Conservation (phyloP, 2,888 invertebrate genomes). For the Lithophane ornitopus region DNA sequence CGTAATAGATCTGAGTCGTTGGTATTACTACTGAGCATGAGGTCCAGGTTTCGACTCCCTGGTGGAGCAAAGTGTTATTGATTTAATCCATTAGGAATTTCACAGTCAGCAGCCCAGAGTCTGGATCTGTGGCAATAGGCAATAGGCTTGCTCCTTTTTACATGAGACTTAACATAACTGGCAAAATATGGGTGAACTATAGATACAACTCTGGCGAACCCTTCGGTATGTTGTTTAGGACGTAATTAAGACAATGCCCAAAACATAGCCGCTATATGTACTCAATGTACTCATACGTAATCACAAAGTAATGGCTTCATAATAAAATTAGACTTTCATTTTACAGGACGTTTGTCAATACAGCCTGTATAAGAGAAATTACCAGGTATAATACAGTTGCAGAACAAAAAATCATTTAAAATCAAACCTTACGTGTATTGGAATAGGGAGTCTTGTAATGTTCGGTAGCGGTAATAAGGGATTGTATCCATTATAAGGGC, state of each 20-base stretch:
- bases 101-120: neutral
- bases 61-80: neutral
- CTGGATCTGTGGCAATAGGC: no score
- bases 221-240: no score
- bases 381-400: constrained; percentile 25
- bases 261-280: neutral
- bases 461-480: neutral
- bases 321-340: constrained; percentile 82
- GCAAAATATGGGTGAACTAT: no score
- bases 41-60: no score
- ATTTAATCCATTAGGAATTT: neutral
- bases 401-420: neutral
- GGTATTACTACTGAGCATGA: neutral
- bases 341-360: constrained; percentile 75
- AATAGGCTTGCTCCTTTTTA: no score
- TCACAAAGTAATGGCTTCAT: constrained; percentile 73
- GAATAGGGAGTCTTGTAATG: neutral
- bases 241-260: neutral
- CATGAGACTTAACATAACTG: neutral
- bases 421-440: constrained; percentile 4
- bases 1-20: neutral
- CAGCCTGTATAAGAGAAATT: constrained; percentile 53
- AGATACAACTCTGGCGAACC: neutral
- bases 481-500: constrained; percentile 47
- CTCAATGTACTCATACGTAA: constrained; percentile 44